These are phyloP conservation scores for Hydra vulgaris DNA, from an alignment of 30 jellyfish, hydroid and myxozoan species.

Conservation along the genomic window DNA sequence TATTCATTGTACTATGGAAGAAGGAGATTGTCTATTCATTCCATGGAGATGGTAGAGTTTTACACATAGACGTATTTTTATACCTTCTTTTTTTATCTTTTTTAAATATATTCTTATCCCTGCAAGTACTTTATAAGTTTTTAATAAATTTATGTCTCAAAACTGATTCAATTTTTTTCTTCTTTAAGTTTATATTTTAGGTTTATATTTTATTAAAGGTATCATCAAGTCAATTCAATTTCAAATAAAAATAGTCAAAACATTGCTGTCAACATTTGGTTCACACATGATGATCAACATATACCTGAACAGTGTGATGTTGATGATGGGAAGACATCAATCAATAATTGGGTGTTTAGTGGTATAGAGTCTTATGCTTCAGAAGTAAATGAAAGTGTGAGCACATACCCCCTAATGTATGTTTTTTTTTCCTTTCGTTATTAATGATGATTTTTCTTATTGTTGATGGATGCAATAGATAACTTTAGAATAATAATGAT, in stretches of 20 bases:
- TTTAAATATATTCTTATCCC: too few species aligned
- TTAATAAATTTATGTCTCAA: too few species aligned
- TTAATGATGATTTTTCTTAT: too few species aligned
- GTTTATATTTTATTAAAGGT: constrained; percentile 42
- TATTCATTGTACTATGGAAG: constrained; percentile 70
- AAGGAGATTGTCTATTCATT: constrained; percentile 83
- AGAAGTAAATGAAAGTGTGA: neutral
- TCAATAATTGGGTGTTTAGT: constrained; percentile 45
- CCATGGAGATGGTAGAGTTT: constrained; percentile 67
- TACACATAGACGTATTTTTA: neutral
- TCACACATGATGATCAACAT: constrained; percentile 42
- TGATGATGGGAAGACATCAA: constrained; percentile 47
- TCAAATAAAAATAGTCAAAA: constrained; percentile 55
- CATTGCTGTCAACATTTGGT: constrained; percentile 90
- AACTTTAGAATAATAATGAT: too few species aligned
- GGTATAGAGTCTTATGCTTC: constrained; percentile 9
- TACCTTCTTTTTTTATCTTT: neutral
- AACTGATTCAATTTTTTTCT: too few species aligned
- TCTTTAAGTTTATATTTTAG: neutral
- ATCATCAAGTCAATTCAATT: constrained; percentile 80
- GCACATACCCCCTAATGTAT: neutral
- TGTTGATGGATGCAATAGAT: too few species aligned
- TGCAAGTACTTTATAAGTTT: too few species aligned
- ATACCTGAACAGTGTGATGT: constrained; percentile 51
- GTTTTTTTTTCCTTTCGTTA: neutral